phyloP scores from a whole-genome alignment of 2,888 invertebrate genomes.

The Andrena marginata region DNA sequence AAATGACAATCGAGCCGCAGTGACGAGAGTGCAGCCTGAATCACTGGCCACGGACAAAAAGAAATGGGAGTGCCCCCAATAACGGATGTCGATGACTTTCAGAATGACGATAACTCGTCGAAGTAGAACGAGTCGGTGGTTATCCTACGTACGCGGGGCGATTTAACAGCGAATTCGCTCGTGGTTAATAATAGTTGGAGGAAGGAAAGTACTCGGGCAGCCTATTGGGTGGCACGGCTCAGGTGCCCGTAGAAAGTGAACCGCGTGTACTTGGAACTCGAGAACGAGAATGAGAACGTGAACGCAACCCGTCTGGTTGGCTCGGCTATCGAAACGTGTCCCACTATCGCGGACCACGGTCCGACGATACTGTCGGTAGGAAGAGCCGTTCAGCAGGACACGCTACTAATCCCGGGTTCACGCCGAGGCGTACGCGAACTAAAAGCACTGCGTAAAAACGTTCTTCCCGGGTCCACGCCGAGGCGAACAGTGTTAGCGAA shows the following conservation, averaged over 20 bases:
- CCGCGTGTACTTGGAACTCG: constrained; percentile 69
- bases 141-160: constrained; percentile 57
- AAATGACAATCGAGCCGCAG: too few species aligned
- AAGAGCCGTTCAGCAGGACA: constrained; percentile 28
- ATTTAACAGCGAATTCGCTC: constrained; percentile 71
- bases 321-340: constrained; percentile 55
- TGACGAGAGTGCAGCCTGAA: too few species aligned
- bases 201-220: constrained; percentile 76
- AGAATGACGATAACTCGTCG: constrained; percentile 65
- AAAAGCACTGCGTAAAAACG: too few species aligned
- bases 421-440: too few species aligned
- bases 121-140: constrained; percentile 63
- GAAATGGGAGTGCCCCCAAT: constrained; percentile 61
- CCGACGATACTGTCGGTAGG: constrained; percentile 34
- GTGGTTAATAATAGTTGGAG: constrained; percentile 75
- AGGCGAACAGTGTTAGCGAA: too few species aligned
- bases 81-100: constrained; percentile 66
- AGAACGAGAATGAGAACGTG: constrained; percentile 67
- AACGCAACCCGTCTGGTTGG: constrained; percentile 54
- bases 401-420: not conserved
- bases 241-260: constrained; percentile 80
- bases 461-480: too few species aligned
- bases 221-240: constrained; percentile 73
- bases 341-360: constrained; percentile 36
- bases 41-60: constrained; percentile 7